phyloP scores from a whole-genome alignment of 2,797 vertebrate species.

The Cossypha niveicapilla region DNA sequence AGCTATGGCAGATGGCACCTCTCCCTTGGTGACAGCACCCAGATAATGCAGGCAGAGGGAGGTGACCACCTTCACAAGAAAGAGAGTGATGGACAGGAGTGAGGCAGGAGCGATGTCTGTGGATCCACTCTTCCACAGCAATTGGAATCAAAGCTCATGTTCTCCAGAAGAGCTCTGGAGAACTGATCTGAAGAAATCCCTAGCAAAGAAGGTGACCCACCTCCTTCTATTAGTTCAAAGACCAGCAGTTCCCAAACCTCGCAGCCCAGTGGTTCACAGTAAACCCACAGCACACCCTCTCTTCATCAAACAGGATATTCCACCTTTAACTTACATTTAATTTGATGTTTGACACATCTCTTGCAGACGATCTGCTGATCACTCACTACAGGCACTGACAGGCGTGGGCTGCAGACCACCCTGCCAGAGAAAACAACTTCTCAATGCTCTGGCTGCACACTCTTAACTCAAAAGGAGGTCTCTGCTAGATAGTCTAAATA shows the following conservation, averaged over 20 bases:
- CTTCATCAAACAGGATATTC: neutral
- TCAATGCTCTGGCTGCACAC: neutral
- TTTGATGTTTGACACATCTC: neutral
- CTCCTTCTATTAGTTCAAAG: neutral
- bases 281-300: neutral
- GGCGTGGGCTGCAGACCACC: neutral
- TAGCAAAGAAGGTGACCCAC: neutral
- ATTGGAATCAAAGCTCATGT: neutral
- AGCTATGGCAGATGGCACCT: neutral
- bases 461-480: neutral
- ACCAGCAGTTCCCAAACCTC: neutral
- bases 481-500: slow-evolving; percentile 5
- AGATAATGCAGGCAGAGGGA: neutral
- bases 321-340: neutral
- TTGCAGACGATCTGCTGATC: neutral
- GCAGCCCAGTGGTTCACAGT: neutral
- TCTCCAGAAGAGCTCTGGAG: neutral
- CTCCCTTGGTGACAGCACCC: neutral
- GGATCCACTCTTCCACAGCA: neutral
- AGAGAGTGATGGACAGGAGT: neutral
- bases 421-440: neutral
- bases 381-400: neutral
- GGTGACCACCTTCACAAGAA: neutral
- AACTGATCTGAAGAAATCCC: neutral
- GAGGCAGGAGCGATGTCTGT: neutral